These are phyloP conservation scores for Pogonus chalceus DNA, from an alignment of 1,140 invertebrate genomes.

Conservation along the genomic window DNA sequence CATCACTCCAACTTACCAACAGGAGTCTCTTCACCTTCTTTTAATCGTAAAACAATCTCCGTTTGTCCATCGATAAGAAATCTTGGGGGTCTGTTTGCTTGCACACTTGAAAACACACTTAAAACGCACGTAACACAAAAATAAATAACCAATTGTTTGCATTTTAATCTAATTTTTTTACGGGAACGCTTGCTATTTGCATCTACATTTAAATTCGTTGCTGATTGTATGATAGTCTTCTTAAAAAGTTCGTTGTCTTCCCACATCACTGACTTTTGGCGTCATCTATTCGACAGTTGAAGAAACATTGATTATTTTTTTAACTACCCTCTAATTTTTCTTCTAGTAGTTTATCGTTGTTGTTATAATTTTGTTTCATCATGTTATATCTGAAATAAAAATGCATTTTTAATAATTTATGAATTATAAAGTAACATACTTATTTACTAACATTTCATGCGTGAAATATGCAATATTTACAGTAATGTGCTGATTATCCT, in stretches of 20 bases:
- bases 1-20: conserved; percentile 76
- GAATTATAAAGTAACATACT: too few species aligned
- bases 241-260: neutral
- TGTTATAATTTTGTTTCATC: too few species aligned
- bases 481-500: too few species aligned
- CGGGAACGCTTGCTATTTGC: neutral
- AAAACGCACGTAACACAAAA: neutral
- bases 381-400: too few species aligned
- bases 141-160: neutral
- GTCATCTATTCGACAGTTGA: too few species aligned
- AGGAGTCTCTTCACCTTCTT: conserved; percentile 76
- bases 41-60: conserved; percentile 78
- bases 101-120: conserved; percentile 20
- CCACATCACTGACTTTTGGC: too few species aligned
- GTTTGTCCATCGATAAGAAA: conserved; percentile 79
- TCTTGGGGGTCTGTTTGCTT: conserved; percentile 65
- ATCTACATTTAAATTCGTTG: neutral
- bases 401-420: too few species aligned
- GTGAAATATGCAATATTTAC: too few species aligned
- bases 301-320: too few species aligned
- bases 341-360: too few species aligned
- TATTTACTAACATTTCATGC: too few species aligned
- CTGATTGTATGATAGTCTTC: neutral
- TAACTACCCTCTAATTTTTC: too few species aligned
- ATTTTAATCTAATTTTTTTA: neutral